These are phyloP conservation scores for Pheucticus melanocephalus DNA, from an alignment of 2,113 vertebrate genomes.

Conservation along the genomic window DNA sequence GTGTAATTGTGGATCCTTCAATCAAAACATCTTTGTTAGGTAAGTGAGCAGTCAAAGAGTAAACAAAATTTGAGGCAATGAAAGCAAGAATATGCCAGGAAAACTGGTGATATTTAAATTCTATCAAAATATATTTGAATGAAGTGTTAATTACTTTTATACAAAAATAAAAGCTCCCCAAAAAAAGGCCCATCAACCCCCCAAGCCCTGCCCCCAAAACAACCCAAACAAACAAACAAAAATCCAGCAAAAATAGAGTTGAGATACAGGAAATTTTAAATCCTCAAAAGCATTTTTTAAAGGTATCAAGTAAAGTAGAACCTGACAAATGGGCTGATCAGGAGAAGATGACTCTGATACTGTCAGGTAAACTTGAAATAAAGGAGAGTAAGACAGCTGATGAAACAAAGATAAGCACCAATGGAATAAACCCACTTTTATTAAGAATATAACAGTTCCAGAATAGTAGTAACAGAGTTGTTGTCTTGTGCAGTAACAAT, in stretches of 20 bases:
- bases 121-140: not conserved
- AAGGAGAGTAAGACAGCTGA: not conserved
- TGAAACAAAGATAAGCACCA: not conserved
- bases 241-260: not conserved
- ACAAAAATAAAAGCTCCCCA: accelerated
- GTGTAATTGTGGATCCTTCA: not conserved
- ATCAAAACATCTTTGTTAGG: not conserved
- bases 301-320: not conserved
- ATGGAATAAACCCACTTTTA: not conserved
- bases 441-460: not conserved
- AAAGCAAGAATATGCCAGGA: not conserved
- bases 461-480: not conserved
- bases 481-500: not conserved
- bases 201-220: too few species aligned
- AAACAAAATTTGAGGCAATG: not conserved
- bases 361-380: not conserved
- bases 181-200: not conserved
- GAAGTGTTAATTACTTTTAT: not conserved
- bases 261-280: not conserved
- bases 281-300: not conserved
- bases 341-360: not conserved
- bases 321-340: not conserved
- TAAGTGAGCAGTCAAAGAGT: not conserved
- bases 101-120: not conserved
- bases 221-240: not conserved